Base-by-base conservation (phyloP, 1,140 invertebrate species). In the Nasonia longicornis region DNA sequence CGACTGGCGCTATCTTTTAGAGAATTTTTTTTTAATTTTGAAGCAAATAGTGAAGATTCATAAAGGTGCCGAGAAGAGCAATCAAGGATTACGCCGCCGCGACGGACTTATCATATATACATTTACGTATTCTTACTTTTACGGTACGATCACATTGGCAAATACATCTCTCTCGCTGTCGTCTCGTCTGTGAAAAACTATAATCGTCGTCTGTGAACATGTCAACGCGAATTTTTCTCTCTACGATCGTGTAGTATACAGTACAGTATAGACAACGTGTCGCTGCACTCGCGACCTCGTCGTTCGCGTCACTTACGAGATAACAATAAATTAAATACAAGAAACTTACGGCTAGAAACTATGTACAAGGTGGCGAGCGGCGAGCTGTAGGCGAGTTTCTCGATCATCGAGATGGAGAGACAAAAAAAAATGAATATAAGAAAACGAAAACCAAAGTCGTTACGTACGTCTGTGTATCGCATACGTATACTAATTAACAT, bases 321-420 rank as follows among this genome's bases (percentile, higher is more conserved):
- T 72, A 79, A 66, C 11, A 80, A 80, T 80, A 74, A 80, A 80
- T 80, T 80, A 80, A 74, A 80, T 80, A 80, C 58, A 80, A 66
- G 58, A 66, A 22, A 42, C 35, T 74, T 48, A 67, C 1, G 8
- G 29, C 38, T 74, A 80, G 16, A 80, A 52, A 82, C 42, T 86
- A 84, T 85, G 80, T 84, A 84, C 84, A 86, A 83, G 66, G 29
- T 79, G 76, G 81, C 29, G 70, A 82, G 22, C 64, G 10, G 45
- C 38, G 64, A 58, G 52, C 16, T 22, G 26, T 26, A 71, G 42
- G 45, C 77, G 35, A 79, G 69, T 79, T 73, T 73, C 77, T 72
- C 20, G 1, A 58, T 20, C 14, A 12, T 58, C 26, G 20, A 14
- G 26, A 26, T 26, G 26, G 22, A 26, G 10, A 45, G n/a, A 26